These are phyloP conservation scores for Rhipidura dahli DNA, from an alignment of 2,113 vertebrate species.

Conservation along the genomic window DNA sequence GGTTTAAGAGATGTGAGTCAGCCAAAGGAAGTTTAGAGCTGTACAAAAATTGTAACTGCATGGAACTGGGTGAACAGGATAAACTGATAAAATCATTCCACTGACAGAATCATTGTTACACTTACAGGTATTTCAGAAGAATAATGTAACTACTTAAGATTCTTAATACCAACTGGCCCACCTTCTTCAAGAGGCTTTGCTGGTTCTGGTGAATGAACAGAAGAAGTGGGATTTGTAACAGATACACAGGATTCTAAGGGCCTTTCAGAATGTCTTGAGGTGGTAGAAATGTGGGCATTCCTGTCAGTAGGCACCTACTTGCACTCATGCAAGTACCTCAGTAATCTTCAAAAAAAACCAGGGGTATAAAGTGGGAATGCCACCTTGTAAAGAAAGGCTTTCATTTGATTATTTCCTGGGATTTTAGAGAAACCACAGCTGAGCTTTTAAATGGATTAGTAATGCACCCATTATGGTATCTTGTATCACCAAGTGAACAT, in stretches of 20 bases:
- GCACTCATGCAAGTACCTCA: neutral
- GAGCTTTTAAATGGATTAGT: neutral
- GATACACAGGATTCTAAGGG: neutral
- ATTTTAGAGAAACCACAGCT: neutral
- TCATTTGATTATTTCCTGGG: neutral
- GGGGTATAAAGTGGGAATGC: neutral
- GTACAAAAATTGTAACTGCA: neutral
- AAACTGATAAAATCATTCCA: neutral
- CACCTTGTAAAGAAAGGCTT: neutral
- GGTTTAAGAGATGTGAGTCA: neutral
- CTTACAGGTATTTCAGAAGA: neutral
- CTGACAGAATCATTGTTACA: neutral
- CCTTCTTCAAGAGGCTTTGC: neutral
- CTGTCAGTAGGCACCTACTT: neutral
- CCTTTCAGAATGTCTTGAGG: neutral
- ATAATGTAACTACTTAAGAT: neutral
- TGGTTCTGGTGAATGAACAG: neutral
- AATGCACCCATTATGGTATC: neutral
- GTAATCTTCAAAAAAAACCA: neutral
- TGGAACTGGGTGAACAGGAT: neutral
- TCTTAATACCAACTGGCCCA: neutral
- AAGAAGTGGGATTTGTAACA: neutral
- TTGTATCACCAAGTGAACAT: neutral
- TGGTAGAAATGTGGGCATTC: neutral
- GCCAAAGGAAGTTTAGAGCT: neutral